A percentile compares a stretch with the other conserved stretches of the same genome.
Evolutionary conservation across 2,113 vertebrate genomes (phyloP).

Genomic region (Suricata suricatta): DNA sequence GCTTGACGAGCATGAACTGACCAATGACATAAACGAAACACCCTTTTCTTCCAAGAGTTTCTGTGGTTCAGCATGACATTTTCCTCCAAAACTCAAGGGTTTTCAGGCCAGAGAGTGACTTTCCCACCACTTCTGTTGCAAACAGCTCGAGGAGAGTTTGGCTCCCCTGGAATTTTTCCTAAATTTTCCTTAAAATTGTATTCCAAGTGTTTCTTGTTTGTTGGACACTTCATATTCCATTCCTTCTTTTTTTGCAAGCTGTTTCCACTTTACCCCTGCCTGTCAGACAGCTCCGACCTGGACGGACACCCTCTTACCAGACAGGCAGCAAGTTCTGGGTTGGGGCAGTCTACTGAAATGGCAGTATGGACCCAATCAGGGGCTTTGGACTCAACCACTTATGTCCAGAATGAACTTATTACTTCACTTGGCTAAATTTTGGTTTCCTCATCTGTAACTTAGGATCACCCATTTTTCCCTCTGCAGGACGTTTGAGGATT

Average conservation of each 20-base stretch:
- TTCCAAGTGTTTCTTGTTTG: conserved; percentile 67
- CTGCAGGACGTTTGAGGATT: neutral
- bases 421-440: neutral
- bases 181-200: conserved; percentile 38
- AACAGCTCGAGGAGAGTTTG: conserved; percentile 25
- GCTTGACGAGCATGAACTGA: neutral
- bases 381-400: neutral
- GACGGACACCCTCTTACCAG: neutral
- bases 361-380: neutral
- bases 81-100: conserved; percentile 19
- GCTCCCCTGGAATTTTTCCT: conserved; percentile 56
- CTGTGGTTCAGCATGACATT: neutral
- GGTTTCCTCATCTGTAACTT: neutral
- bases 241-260: conserved; percentile 26
- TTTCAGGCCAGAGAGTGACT: neutral
- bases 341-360: neutral
- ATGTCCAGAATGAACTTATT: neutral
- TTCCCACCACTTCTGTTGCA: neutral
- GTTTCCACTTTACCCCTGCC: neutral
- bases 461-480: neutral
- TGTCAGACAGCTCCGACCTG: neutral
- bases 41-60: neutral
- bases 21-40: neutral
- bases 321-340: neutral
- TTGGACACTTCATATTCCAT: conserved; percentile 51